Conservation (phyloP, 2,888 invertebrate species). For the Phlogophora meticulosa region DNA sequence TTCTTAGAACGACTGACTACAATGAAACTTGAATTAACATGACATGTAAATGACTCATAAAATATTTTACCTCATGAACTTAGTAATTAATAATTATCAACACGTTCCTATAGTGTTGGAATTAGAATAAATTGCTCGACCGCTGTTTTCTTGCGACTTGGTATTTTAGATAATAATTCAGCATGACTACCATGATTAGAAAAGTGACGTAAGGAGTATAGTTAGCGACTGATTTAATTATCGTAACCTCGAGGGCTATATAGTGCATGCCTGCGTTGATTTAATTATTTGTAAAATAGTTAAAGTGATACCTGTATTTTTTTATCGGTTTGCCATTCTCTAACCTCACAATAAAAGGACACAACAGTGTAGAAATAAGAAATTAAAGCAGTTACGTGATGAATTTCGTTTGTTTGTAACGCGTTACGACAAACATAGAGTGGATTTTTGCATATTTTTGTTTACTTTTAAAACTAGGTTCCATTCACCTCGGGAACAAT, state of each 20-base stretch:
- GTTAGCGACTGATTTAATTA: conserved; percentile 48
- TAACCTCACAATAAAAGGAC: conserved; percentile 12
- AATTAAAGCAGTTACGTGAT: not conserved
- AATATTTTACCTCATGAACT: conserved; percentile 62
- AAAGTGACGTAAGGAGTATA: conserved; percentile 55
- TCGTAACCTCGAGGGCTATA: conserved; percentile 49
- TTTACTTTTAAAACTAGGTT: not conserved
- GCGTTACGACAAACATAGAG: not conserved
- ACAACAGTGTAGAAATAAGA: conserved; percentile 15
- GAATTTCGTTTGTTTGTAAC: not conserved
- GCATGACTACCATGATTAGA: conserved; percentile 44
- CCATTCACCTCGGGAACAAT: not conserved
- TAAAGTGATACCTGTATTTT: not conserved
- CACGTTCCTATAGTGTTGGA: conserved; percentile 45
- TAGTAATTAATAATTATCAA: conserved; percentile 55
- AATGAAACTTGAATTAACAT: conserved; percentile 74
- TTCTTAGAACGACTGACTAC: conserved; percentile 78
- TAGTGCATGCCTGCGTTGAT: conserved; percentile 23
- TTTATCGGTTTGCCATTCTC: conserved; percentile 15
- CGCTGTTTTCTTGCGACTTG: conserved; percentile 29
- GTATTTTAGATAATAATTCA: conserved; percentile 51
- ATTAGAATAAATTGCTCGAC: conserved; percentile 43
- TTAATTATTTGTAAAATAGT: conserved; percentile 32
- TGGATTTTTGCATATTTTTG: conserved; percentile 1
- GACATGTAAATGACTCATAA: conserved; percentile 61